These are phyloP conservation scores for Deilephila porcellus DNA, from an alignment of 2,888 invertebrate species.

Conservation along the genomic window DNA sequence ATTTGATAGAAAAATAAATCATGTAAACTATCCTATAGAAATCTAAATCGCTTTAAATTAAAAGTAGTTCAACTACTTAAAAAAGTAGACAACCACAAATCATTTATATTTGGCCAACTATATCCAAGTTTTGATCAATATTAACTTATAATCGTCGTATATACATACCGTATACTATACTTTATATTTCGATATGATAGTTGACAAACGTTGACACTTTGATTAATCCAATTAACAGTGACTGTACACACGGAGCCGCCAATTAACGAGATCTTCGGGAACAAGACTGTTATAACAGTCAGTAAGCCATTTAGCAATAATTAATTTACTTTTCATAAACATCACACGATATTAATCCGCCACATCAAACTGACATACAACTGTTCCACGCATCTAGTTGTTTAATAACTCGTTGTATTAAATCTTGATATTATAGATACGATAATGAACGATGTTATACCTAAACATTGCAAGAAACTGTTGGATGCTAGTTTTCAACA, in stretches of 20 bases:
- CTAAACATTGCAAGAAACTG: too few relatives aligned
- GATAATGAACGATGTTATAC: background rate
- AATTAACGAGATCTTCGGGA: conserved; percentile 50
- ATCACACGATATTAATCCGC: conserved; percentile 40
- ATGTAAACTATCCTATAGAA: too few relatives aligned
- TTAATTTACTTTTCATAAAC: conserved; percentile 44
- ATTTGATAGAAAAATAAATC: too few relatives aligned
- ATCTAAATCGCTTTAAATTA: too few relatives aligned
- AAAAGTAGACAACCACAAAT: too few relatives aligned
- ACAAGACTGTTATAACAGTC: conserved; percentile 31
- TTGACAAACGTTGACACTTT: conserved; percentile 52
- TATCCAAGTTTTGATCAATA: too few relatives aligned
- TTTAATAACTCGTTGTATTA: too few relatives aligned
- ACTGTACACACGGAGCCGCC: conserved; percentile 45
- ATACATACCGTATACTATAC: conserved; percentile 34
- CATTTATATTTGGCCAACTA: too few relatives aligned
- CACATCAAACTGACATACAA: conserved; percentile 24
- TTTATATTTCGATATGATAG: conserved; percentile 42
- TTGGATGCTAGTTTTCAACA: too few relatives aligned
- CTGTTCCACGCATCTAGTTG: background rate
- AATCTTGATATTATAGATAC: too few relatives aligned
- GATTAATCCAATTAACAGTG: conserved; percentile 56
- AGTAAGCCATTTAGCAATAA: conserved; percentile 43
- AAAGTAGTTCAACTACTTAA: too few relatives aligned
- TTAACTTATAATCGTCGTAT: background rate